These are phyloP conservation scores for Drosophila nigritarsus DNA, from an alignment of 2,888 invertebrate genomes.

Conservation along the genomic window DNA sequence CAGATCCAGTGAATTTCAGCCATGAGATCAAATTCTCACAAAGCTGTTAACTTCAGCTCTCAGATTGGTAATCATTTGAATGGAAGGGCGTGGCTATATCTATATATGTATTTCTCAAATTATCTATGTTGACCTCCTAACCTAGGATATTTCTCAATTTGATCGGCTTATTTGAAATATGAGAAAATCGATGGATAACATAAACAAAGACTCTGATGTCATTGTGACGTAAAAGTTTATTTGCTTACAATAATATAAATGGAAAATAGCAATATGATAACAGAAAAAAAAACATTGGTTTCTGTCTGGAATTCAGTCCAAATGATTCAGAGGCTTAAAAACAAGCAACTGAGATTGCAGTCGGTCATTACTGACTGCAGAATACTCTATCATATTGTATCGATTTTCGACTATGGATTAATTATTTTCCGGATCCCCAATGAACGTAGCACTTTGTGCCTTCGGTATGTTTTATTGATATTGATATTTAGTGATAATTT, in stretches of 20 bases:
- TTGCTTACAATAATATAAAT: background rate
- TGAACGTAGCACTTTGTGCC: background rate
- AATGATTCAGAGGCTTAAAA: background rate
- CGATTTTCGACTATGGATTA: background rate
- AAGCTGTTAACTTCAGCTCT: background rate
- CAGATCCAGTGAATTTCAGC: background rate
- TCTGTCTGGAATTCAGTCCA: background rate
- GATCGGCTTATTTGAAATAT: background rate
- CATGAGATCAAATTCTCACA: background rate
- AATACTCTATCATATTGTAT: background rate
- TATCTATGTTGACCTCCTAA: background rate
- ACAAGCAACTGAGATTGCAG: background rate
- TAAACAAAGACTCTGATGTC: slow-evolving; percentile 11
- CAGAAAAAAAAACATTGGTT: background rate
- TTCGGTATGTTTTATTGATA: background rate
- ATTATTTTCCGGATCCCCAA: background rate
- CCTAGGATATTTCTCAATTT: background rate
- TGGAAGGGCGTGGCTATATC: background rate
- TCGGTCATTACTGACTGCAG: background rate
- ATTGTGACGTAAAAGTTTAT: slow-evolving; percentile 18
- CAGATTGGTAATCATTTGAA: background rate
- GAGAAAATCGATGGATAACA: background rate
- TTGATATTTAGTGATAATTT: background rate
- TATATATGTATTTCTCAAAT: background rate
- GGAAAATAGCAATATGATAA: slow-evolving; percentile 14